These are phyloP conservation scores for Dryomyza anilis DNA, from an alignment of 2,888 invertebrate species.

Conservation along the genomic window DNA sequence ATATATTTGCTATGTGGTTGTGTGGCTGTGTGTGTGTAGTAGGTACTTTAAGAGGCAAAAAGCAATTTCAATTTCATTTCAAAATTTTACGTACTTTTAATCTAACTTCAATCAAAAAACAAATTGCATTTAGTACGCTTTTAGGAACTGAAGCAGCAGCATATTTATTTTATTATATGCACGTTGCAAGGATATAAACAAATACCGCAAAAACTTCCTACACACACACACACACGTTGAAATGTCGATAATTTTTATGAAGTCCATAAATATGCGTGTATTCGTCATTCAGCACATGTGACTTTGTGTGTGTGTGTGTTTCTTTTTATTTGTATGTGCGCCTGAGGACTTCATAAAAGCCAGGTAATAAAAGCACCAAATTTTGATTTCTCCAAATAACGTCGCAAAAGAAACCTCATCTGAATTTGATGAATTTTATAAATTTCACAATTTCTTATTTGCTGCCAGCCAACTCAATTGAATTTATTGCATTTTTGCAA, in stretches of 20 bases:
- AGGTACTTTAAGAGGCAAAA: not conserved
- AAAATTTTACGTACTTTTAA: conserved; percentile 38
- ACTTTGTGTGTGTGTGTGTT: not conserved
- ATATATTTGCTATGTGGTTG: no score
- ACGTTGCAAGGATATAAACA: conserved; percentile 20
- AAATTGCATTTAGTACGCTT: conserved; percentile 37
- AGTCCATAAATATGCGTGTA: conserved; percentile 26
- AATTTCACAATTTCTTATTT: no score
- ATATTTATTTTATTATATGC: conserved; percentile 25
- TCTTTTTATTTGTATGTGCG: not conserved
- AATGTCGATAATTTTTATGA: conserved; percentile 31
- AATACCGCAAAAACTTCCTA: conserved; percentile 22
- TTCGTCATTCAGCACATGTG: not conserved
- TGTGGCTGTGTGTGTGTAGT: not conserved
- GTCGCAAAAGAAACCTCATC: not conserved
- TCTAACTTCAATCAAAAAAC: conserved; percentile 41
- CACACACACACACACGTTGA: not conserved
- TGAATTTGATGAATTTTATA: no score
- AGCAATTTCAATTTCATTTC: conserved; percentile 28
- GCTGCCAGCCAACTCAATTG: not conserved
- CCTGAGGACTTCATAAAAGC: conserved; percentile 1
- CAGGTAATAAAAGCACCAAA: not conserved
- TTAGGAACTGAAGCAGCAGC: conserved; percentile 18
- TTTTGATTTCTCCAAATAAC: conserved; percentile 4
- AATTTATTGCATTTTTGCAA: not conserved